Percentiles rank a stretch among this genome's conserved stretches.
phyloP scores from a whole-genome alignment of 2,888 invertebrate species.

The Dicyrtoma fusca region DNA sequence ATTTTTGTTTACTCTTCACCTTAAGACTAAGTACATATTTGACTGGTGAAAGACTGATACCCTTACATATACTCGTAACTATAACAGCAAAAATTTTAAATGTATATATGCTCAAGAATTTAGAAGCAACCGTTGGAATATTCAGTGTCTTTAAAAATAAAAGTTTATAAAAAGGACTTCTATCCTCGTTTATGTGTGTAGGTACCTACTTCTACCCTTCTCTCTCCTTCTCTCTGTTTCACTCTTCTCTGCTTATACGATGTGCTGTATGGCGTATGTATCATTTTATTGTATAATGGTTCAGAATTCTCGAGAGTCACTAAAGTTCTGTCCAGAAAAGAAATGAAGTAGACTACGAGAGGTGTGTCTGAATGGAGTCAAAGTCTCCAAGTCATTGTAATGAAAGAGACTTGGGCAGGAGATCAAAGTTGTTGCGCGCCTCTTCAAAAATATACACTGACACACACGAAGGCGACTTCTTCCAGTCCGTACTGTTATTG shows the following conservation, averaged over 20 bases:
- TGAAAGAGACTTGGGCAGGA: conserved; percentile 35
- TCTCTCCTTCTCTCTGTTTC: no score
- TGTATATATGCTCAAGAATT: no score
- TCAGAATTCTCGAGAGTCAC: conserved; percentile 13
- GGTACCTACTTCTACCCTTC: no score
- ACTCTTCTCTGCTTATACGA: no score
- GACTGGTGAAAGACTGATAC: no score
- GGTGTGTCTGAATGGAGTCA: conserved; percentile 6
- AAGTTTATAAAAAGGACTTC: no score
- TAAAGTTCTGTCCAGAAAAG: background rate
- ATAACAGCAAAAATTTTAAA: no score
- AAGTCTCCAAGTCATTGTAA: conserved; percentile 34
- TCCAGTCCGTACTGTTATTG: conserved; percentile 1
- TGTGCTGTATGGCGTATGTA: background rate
- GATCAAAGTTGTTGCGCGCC: conserved; percentile 21
- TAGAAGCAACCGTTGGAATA: no score
- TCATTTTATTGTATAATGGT: conserved; percentile 6
- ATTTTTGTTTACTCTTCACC: conserved; percentile 34
- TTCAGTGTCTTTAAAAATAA: no score
- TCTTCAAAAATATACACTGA: conserved; percentile 28
- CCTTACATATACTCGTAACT: no score
- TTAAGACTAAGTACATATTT: no score
- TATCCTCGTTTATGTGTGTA: no score
- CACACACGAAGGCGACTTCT: conserved; percentile 28
- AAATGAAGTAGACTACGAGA: conserved; percentile 8